Evolutionary conservation across 2,113 vertebrate genomes (phyloP).

Genomic region (Aldabrachelys gigantea): DNA sequence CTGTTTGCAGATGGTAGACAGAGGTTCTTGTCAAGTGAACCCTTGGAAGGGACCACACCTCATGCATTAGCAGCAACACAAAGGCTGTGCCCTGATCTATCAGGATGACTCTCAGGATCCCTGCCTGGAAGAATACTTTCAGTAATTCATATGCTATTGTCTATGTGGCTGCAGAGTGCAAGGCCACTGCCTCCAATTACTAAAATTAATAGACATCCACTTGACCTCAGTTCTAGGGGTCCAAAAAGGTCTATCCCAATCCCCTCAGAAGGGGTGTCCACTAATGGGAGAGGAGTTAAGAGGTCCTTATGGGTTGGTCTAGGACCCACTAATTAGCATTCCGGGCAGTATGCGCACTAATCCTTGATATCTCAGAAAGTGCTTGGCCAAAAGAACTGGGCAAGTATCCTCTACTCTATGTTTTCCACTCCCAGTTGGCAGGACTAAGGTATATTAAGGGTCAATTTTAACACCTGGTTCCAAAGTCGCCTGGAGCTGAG

Average conservation of each 20-base stretch:
- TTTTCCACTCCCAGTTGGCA: neutral
- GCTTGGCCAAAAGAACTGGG: neutral
- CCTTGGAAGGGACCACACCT: neutral
- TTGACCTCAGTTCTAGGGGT: neutral
- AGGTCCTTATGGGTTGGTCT: neutral
- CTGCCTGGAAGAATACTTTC: neutral
- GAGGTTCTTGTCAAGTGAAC: neutral
- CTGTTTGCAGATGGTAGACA: neutral
- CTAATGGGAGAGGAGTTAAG: neutral
- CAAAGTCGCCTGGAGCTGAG: neutral
- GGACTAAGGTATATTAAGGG: neutral
- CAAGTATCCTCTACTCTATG: neutral
- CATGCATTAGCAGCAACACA: neutral
- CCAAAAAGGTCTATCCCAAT: neutral
- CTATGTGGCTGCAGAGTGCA: neutral
- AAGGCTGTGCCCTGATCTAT: neutral
- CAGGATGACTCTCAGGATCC: neutral
- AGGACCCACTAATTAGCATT: neutral
- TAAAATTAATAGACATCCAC: neutral
- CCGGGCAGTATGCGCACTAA: neutral
- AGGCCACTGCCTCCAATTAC: neutral
- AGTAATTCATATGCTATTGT: neutral
- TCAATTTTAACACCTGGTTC: neutral
- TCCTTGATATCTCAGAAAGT: neutral
- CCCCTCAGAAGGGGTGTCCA: neutral